A percentile compares a stretch with the other conserved stretches of the same genome.
phyloP scores from a whole-genome alignment of 2,888 invertebrate genomes.

The Litoditis marina region DNA sequence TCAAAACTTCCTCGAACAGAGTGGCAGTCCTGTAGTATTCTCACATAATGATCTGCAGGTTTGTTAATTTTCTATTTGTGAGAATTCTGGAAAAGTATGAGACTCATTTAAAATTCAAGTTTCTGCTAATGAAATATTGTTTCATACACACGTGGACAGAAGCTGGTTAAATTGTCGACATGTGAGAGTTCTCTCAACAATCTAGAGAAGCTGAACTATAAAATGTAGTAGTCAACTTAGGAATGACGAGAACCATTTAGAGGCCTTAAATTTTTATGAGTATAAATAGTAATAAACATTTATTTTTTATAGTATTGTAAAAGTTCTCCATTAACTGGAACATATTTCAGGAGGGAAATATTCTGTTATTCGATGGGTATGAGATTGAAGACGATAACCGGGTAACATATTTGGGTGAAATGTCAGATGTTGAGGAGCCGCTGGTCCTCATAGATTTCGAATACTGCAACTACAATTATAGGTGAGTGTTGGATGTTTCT shows the following conservation, averaged over 20 bases:
- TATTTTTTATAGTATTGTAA: neutral
- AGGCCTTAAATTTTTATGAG: too few species aligned
- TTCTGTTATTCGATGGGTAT: slow-evolving; percentile 37
- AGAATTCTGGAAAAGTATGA: too few species aligned
- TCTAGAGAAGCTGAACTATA: too few species aligned
- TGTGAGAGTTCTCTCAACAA: too few species aligned
- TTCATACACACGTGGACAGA: too few species aligned
- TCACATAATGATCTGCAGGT: slow-evolving; percentile 63
- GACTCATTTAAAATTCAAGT: too few species aligned
- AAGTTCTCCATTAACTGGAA: too few species aligned
- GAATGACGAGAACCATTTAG: too few species aligned
- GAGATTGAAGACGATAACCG: slow-evolving; percentile 32
- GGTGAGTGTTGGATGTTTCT: slow-evolving; percentile 17
- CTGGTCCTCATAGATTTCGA: slow-evolving; percentile 45
- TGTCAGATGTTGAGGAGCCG: slow-evolving; percentile 24
- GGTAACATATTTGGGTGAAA: slow-evolving; percentile 22
- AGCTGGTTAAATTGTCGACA: too few species aligned
- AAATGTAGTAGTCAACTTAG: too few species aligned
- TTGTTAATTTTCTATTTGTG: slow-evolving; percentile 9
- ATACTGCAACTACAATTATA: slow-evolving; percentile 45
- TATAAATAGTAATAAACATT: neutral
- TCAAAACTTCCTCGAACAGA: slow-evolving; percentile 35
- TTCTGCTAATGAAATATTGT: too few species aligned
- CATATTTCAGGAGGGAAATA: slow-evolving; percentile 39
- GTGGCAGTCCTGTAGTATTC: slow-evolving; percentile 70